Evolutionary conservation across 2,888 invertebrate species (phyloP), one percentile per base, ranked within the genome.

Genomic region (Troglohyphantes excavatus): DNA sequence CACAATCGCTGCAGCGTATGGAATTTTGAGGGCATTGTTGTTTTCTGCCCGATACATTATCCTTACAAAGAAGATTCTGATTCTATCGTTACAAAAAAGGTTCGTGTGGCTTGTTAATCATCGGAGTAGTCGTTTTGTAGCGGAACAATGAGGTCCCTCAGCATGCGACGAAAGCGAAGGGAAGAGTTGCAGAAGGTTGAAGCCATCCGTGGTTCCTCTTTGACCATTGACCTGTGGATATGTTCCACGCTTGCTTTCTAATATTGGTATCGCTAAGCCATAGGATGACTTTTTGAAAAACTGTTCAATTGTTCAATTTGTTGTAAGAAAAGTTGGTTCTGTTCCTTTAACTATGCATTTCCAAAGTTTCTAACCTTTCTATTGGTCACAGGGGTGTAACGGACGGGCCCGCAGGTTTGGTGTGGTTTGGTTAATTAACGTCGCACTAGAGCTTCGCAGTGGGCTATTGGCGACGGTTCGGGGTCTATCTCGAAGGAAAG

Each of bases 1-100:
- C 65, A 43, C 43, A 65, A 65, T 78, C 39, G 65, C 27, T 65
- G 33, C 63, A 63, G 39, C 39, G 39, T 23, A 63, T 9, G 19
- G 63, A 26, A 26, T 17, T 53, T 43, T 26, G 7, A 19, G 65
- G 39, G 21, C 78, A 78, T 78, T 78, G 78, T 78, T 72, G 63
- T 43, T n/a, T n/a, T 53, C 53, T 13, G 13, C 3, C 23, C 7
- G 78, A 78, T 78, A 78, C 78, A 78, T 78, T 78, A 78, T 78
- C 78, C 63, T 23, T 65, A 78, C 78, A 78, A 78, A 65, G 78
- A 78, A 65, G 33, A 33, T 17, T n/a, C n/a, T n/a, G n/a, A n/a
- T n/a, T n/a, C n/a, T 78, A 78, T 78, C 78, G 78, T 23, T 65
- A 78, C 78, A 78, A 78, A 65, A 63, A 78, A 65, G 33, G 21